Percentiles rank a stretch among this genome's conserved stretches.
phyloP scores from a whole-genome alignment of 2,888 invertebrate genomes.

The Spialia ferax region DNA sequence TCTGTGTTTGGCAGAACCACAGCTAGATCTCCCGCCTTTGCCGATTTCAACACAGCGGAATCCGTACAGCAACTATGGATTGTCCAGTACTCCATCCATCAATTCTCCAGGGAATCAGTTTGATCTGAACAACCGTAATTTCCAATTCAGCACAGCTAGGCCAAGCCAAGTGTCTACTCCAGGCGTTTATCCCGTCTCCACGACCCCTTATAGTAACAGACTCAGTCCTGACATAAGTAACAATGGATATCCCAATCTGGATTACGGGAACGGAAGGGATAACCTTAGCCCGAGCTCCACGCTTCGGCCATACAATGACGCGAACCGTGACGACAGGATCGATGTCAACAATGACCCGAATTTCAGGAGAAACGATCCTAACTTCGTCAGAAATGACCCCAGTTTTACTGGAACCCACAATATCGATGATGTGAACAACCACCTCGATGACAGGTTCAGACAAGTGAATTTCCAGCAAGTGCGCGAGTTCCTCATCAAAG shows the following conservation, averaged over 20 bases:
- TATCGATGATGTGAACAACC: conserved; percentile 72
- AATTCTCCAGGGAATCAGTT: conserved; percentile 77
- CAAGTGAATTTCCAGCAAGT: conserved; percentile 78
- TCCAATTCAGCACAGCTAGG: conserved; percentile 69
- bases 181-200: conserved; percentile 69
- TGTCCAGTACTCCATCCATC: conserved; percentile 71
- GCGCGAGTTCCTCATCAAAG: conserved; percentile 88
- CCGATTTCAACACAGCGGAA: conserved; percentile 68
- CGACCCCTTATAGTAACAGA: conserved; percentile 64
- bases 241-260: conserved; percentile 74
- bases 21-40: conserved; percentile 86
- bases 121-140: conserved; percentile 63
- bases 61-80: conserved; percentile 64
- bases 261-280: conserved; percentile 62
- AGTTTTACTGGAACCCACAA: conserved; percentile 76
- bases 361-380: conserved; percentile 81
- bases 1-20: conserved; percentile 64
- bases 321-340: conserved; percentile 75
- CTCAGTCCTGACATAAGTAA: conserved; percentile 81
- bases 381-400: conserved; percentile 79
- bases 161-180: conserved; percentile 56
- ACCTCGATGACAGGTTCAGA: conserved; percentile 74
- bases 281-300: conserved; percentile 64
- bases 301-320: conserved; percentile 59
- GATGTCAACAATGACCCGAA: conserved; percentile 79